Conservation (phyloP, 2,113 vertebrate genomes). For the Shinisaurus crocodilurus region DNA sequence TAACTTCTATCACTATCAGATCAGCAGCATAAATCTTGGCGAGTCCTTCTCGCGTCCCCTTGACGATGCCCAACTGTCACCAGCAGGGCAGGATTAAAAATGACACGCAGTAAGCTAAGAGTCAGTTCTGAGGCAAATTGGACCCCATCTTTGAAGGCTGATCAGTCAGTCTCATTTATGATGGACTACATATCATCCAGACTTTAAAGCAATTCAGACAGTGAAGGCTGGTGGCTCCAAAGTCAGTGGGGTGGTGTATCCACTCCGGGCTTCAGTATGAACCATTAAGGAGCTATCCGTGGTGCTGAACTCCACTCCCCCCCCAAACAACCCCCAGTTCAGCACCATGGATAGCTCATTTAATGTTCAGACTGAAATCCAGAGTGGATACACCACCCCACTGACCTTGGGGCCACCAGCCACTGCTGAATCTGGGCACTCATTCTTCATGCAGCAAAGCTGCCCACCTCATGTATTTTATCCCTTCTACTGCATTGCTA, state of each 20-base stretch:
- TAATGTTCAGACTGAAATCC: too few species aligned
- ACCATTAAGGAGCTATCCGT: too few species aligned
- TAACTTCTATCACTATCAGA: slow-evolving; percentile 5
- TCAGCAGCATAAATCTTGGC: neutral
- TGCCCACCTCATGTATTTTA: too few species aligned
- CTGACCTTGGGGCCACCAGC: too few species aligned
- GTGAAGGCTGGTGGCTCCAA: too few species aligned
- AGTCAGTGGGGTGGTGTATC: too few species aligned
- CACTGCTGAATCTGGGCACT: neutral
- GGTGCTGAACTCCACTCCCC: too few species aligned
- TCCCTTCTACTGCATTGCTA: neutral
- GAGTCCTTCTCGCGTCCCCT: neutral
- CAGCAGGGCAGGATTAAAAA: neutral
- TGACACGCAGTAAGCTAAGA: too few species aligned
- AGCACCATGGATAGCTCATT: too few species aligned
- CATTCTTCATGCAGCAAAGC: neutral
- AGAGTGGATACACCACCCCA: too few species aligned
- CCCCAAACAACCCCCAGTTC: too few species aligned
- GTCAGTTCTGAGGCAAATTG: neutral
- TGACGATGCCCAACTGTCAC: neutral
- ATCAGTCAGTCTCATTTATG: neutral
- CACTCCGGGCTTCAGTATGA: too few species aligned
- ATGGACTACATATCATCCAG: neutral
- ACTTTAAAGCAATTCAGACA: neutral
- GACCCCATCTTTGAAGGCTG: neutral